Conservation (phyloP, 2,797 vertebrate genomes). For the Champsocephalus esox region DNA sequence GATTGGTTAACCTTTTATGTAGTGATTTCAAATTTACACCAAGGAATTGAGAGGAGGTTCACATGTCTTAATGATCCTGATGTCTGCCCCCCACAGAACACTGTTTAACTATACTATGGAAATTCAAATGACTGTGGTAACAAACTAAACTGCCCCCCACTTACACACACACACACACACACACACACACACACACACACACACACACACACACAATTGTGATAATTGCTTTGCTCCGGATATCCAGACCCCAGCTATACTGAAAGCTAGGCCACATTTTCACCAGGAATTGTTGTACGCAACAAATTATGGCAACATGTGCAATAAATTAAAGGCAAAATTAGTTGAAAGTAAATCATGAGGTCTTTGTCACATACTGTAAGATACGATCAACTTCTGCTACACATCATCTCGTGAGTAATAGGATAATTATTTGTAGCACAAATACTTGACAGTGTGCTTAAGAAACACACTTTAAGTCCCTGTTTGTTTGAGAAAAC, state of each 20-base stretch:
- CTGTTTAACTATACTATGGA: constrained; percentile 67
- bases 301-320: constrained; percentile 34
- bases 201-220: constrained; percentile 56
- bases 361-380: not conserved
- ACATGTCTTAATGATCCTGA: constrained; percentile 40
- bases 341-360: not conserved
- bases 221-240: constrained; percentile 83
- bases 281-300: constrained; percentile 46
- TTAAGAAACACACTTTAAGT: not conserved
- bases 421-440: not conserved
- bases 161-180: not conserved
- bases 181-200: not conserved
- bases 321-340: constrained; percentile 15
- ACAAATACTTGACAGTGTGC: not conserved
- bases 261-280: constrained; percentile 62
- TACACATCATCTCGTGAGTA: constrained; percentile 8
- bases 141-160: constrained; percentile 38
- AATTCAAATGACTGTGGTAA: constrained; percentile 77
- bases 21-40: constrained; percentile 5
- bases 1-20: constrained; percentile 19
- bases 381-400: not conserved
- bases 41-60: constrained; percentile 33
- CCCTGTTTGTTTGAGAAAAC: not conserved
- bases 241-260: constrained; percentile 72
- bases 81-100: constrained; percentile 41